These are phyloP conservation scores for Leucosticte australis DNA, from an alignment of 2,113 vertebrate species.

Conservation along the genomic window DNA sequence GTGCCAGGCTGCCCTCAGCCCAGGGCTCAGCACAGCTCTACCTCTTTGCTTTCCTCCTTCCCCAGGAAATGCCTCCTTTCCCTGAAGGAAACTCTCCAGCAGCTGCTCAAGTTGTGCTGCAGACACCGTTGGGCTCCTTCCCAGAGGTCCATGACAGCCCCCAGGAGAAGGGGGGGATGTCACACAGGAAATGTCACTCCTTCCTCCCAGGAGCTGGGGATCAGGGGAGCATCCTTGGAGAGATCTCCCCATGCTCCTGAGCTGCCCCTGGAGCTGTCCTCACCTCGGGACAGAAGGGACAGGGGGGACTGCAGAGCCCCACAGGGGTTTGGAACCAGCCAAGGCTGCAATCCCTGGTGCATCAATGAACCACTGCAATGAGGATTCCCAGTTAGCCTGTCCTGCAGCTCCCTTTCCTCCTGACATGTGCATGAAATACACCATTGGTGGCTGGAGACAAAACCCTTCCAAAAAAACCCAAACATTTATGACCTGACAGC, in stretches of 20 bases:
- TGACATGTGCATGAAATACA: background rate
- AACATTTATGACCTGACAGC: background rate
- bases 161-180: background rate
- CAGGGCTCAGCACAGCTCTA: background rate
- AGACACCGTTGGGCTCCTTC: background rate
- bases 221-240: background rate
- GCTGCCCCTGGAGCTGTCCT: background rate
- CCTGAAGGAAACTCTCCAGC: background rate
- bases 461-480: background rate
- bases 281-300: background rate
- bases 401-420: background rate
- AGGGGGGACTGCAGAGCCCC: background rate
- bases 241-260: background rate
- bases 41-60: background rate
- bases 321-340: background rate
- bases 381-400: background rate
- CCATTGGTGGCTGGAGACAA: background rate
- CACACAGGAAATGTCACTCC: background rate
- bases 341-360: background rate
- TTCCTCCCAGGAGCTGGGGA: rapidly evolving
- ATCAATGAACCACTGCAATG: background rate
- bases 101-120: rapidly evolving
- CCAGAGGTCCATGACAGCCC: background rate
- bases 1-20: background rate
- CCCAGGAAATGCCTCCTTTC: background rate